phyloP scores from a whole-genome alignment of 92 coral and sea anemone genomes.

The Plumapathes pennacea region DNA sequence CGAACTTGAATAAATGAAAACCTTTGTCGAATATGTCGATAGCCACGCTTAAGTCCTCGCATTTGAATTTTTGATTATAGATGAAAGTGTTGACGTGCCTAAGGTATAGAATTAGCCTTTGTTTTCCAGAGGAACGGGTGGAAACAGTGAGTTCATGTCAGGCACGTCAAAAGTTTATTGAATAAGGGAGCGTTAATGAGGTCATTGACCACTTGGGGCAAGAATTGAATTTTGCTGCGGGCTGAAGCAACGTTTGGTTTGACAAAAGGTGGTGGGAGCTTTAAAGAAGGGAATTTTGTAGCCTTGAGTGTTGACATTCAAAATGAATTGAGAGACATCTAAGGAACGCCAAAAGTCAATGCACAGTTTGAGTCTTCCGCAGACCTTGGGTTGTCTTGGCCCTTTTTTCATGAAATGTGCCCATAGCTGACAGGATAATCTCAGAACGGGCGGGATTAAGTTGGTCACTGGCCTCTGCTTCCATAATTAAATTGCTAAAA shows the following conservation, averaged over 20 bases:
- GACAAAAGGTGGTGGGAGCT: background rate
- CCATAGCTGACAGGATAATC: background rate
- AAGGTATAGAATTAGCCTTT: constrained; percentile 23
- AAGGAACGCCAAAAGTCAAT: background rate
- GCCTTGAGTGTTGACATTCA: constrained; percentile 10
- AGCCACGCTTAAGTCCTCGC: constrained; percentile 34
- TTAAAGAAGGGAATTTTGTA: constrained; percentile 3
- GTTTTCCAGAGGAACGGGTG: constrained; percentile 6
- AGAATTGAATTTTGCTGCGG: constrained; percentile 1
- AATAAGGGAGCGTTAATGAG: background rate
- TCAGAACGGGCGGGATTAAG: background rate
- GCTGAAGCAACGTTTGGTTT: constrained; percentile 1
- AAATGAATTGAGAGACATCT: constrained; percentile 1
- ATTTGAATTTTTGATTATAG: constrained; percentile 20
- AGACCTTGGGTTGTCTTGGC: constrained; percentile 16
- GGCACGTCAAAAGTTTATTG: background rate
- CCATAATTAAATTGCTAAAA: background rate
- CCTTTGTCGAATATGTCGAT: constrained; percentile 4
- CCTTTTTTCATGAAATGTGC: background rate
- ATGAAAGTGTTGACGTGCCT: constrained; percentile 24
- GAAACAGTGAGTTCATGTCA: background rate
- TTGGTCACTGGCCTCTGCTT: background rate
- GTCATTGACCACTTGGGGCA: constrained; percentile 19
- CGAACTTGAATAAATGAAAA: constrained; percentile 11
- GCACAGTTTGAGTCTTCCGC: constrained; percentile 9